phyloP scores from a whole-genome alignment of 2,797 vertebrate species.

The Coracias cyanogaster region DNA sequence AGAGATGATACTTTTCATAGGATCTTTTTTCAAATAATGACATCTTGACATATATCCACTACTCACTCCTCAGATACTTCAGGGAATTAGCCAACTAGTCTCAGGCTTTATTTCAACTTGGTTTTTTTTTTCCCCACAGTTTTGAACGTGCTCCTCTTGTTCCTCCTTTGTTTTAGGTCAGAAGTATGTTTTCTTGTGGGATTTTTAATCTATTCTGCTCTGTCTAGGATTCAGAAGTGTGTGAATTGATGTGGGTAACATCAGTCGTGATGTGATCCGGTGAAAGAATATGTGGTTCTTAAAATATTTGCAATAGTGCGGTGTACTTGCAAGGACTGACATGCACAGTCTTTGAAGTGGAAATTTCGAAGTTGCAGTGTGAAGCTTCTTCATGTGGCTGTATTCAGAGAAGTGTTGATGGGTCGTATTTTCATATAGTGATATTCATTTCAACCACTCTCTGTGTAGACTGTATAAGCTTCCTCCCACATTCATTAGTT shows the following conservation, averaged over 20 bases:
- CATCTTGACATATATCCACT: fast-evolving
- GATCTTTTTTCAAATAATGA: not conserved
- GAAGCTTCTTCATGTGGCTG: not conserved
- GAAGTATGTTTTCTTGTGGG: not conserved
- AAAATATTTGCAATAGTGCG: not conserved
- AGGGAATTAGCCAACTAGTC: not conserved
- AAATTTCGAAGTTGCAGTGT: not conserved
- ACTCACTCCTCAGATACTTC: not conserved
- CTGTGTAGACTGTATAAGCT: not conserved
- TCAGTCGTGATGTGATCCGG: not conserved
- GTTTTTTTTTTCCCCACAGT: not conserved
- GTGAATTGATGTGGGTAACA: not conserved
- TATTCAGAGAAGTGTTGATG: not conserved
- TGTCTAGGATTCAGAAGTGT: not conserved
- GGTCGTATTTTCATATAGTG: not conserved
- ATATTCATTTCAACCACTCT: not conserved
- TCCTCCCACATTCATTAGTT: not conserved
- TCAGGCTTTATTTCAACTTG: not conserved
- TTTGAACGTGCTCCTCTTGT: not conserved
- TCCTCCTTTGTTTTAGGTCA: not conserved
- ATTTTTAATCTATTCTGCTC: not conserved
- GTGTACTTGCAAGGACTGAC: not conserved
- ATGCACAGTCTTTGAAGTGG: not conserved
- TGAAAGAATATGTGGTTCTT: not conserved
- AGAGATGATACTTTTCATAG: not conserved